Base-by-base conservation (phyloP, 2,888 invertebrate genomes). In the Eumerus sabulonum region DNA sequence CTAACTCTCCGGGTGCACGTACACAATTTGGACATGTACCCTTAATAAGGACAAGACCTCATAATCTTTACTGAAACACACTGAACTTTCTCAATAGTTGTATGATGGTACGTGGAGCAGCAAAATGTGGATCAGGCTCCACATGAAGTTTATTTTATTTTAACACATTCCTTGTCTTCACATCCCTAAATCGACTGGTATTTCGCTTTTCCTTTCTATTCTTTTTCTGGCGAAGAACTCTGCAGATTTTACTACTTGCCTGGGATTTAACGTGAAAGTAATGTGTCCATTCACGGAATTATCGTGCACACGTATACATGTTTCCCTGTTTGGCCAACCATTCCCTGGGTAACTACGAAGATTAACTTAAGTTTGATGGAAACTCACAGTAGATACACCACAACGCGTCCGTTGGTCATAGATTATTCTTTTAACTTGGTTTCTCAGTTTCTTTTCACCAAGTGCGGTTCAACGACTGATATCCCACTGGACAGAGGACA, bases 291-390 rank as follows among this genome's bases (percentile, higher is more conserved):
- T 62, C 50, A 51, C 11, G 35, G 47, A 63, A 64, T 50, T 62
- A 19, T 40, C 56, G 45, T 19, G 48, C 18, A 42, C 56, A 60
- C 53, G 38, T 68, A 40, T 62, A 54, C 35, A 48, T 54, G 18
- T 35, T 36, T n/a, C 42, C 17, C 17, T n/a, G 12, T 11, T 35
- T n/a, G 19, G n/a, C n/a, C n/a, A 38, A 38, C 1, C 11, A 9
- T 27, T 27, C 9, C 5, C 13, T 54, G 7, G 7, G 16, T 12
- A 17, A 35, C 13, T 42, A 42, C 14, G 19, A 36, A 50, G 62
- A 63, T 71, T 62, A 62, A 63, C 62, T 50, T 71, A 63, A 71
- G 62, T 71, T 63, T 63, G 62, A 71, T 71, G 62, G 18, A 48
- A 71, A 63, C 53, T 62, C 62, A n/a, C 38, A 38, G 45, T 40